A percentile compares a stretch with the other conserved stretches of the same genome.
phyloP scores from a whole-genome alignment of 2,113 vertebrate species.

The Cyanoderma ruficeps region DNA sequence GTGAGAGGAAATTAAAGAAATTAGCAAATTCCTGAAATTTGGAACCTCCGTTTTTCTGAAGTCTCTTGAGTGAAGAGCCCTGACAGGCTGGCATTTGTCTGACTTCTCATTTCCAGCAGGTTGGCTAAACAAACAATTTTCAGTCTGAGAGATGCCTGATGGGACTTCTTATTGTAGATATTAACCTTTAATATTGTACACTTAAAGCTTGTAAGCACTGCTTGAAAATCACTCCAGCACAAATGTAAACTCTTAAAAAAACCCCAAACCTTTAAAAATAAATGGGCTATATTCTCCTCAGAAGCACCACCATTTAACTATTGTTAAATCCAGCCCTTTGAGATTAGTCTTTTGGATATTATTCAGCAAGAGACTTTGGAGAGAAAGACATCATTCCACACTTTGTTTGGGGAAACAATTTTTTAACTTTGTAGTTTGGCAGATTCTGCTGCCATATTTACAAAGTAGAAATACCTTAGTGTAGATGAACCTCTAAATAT shows the following conservation, averaged over 20 bases:
- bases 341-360: slow-evolving; percentile 25
- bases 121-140: neutral
- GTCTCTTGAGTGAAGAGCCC: neutral
- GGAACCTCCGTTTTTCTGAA: neutral
- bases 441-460: slow-evolving; percentile 60
- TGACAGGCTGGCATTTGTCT: neutral
- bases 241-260: slow-evolving; percentile 38
- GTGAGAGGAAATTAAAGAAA: neutral
- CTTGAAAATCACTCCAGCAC: slow-evolving; percentile 25
- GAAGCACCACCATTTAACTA: slow-evolving; percentile 23
- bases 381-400: slow-evolving; percentile 35
- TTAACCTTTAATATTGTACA: slow-evolving; percentile 59
- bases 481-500: slow-evolving; percentile 72
- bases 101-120: neutral
- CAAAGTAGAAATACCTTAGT: slow-evolving; percentile 60
- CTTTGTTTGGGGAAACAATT: slow-evolving; percentile 52
- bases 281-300: slow-evolving; percentile 14
- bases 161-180: neutral
- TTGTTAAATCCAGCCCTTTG: neutral
- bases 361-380: slow-evolving; percentile 26
- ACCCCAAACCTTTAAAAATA: slow-evolving; percentile 34
- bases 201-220: slow-evolving; percentile 32
- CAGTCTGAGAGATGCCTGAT: neutral
- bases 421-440: slow-evolving; percentile 67
- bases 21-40: neutral